Evolutionary conservation across 2,888 invertebrate species (phyloP).

Genomic region (Cephus pulcher): DNA sequence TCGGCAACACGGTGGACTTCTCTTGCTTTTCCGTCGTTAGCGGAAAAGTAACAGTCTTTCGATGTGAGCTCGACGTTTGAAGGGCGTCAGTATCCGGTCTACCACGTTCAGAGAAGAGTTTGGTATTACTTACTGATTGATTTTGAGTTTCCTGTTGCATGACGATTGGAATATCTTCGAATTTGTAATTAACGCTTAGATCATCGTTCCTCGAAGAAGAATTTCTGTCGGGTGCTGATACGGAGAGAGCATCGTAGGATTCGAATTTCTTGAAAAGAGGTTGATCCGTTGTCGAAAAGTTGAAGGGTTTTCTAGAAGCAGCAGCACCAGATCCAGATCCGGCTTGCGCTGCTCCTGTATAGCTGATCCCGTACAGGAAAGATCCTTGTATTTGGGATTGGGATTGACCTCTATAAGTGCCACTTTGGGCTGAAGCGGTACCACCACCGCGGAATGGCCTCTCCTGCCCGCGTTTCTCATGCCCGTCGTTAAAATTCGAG

Average conservation of each 20-base stretch:
- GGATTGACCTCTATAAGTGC: slow-evolving; percentile 80
- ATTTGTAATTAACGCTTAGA: background rate
- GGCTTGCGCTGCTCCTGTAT: slow-evolving; percentile 85
- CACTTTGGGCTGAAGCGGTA: slow-evolving; percentile 83
- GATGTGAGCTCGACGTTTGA: background rate
- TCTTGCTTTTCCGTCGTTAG: background rate
- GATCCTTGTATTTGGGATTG: slow-evolving; percentile 87
- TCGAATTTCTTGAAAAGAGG: slow-evolving; percentile 54
- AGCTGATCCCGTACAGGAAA: slow-evolving; percentile 81
- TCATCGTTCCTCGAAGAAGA: background rate
- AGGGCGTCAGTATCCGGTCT: background rate
- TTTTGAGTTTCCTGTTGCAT: background rate
- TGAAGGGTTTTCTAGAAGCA: slow-evolving; percentile 58
- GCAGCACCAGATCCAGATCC: slow-evolving; percentile 74
- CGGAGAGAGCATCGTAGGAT: slow-evolving; percentile 29
- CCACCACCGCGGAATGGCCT: slow-evolving; percentile 81
- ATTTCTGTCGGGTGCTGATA: background rate
- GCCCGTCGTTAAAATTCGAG: slow-evolving; percentile 67
- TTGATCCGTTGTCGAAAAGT: slow-evolving; percentile 47
- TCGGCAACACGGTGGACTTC: background rate
- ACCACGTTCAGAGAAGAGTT: background rate
- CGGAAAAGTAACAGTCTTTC: background rate
- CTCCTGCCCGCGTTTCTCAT: slow-evolving; percentile 66
- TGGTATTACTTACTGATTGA: background rate
- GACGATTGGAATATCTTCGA: background rate